Evolutionary conservation across 2,888 invertebrate genomes (phyloP), one percentile per base, ranked within the genome.

Genomic region (Heterodera filipjevi): DNA sequence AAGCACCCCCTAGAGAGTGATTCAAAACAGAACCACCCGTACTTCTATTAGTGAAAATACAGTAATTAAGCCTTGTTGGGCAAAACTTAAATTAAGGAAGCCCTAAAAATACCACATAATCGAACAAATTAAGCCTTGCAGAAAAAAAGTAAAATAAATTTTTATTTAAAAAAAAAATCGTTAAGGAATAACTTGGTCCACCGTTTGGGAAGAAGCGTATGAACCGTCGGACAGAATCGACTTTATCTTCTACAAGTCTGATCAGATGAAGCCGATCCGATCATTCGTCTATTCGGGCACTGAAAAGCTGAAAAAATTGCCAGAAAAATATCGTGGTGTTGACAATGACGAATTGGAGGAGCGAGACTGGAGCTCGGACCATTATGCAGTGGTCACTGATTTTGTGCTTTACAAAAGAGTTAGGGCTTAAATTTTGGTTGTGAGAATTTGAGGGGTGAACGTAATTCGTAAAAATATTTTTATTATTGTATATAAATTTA

Each of bases 321-420:
- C 89, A 2, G 77, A 85, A 78, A 85, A 88, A 73, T 39, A 78
- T 71, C 44, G 82, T 1, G 5, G 19, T 30, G 33, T 68, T 16
- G 35, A 22, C 68, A 35, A 5, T 32, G 35, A 35, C 3, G 68
- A 68, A 14, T 32, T 68, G 68, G 68, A 35, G 16, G 66, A 83
- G 10, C 88, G 89, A 76, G 86, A 86, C 73, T 89, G 84, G 71
- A 87, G 87, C 2, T 85, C 85, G 1, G 87, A 89, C 79, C 89
- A 89, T 79, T 87, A 80, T 71, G 84, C 86, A n/a, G 81, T 87
- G 68, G 79, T 86, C 71, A 83, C 83, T 71, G 87, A 87, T 77
- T 87, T 85, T 78, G 78, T 32, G 77, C n/a, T 59, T n/a, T 8
- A 59, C 27, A 59, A 59, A 10, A 19, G n/a, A 39, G n/a, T n/a